Evolutionary conservation across 2,888 invertebrate genomes (phyloP).

Genomic region (Nomada ruficornis): DNA sequence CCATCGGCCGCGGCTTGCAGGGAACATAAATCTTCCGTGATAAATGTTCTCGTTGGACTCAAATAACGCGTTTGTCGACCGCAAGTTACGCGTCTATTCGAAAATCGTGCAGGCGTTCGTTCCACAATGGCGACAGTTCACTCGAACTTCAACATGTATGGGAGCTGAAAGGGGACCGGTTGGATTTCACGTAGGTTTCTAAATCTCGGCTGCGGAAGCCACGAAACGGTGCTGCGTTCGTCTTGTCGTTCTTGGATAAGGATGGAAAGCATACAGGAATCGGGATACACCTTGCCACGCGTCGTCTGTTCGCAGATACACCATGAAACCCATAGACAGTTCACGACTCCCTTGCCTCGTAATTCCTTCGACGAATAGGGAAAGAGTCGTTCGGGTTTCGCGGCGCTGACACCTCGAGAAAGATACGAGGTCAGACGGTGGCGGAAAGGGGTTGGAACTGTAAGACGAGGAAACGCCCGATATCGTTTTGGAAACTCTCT

Average conservation of each 20-base stretch:
- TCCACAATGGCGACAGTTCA: too few species aligned
- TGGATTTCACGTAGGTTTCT: constrained; percentile 32
- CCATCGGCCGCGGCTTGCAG: constrained; percentile 39
- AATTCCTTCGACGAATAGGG: constrained; percentile 42
- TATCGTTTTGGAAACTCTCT: constrained; percentile 61
- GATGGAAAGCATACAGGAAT: constrained; percentile 48
- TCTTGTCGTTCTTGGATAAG: constrained; percentile 53
- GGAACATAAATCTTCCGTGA: constrained; percentile 57
- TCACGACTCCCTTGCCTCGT: constrained; percentile 43
- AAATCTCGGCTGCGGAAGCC: constrained; percentile 45
- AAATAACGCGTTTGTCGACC: constrained; percentile 41
- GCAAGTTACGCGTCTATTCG: constrained; percentile 43
- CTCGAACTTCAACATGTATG: not conserved
- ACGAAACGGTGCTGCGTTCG: constrained; percentile 49
- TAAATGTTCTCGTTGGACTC: constrained; percentile 50
- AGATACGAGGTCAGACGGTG: constrained; percentile 22
- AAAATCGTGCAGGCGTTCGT: constrained; percentile 23
- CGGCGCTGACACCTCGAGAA: constrained; percentile 10
- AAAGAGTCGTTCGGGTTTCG: constrained; percentile 2
- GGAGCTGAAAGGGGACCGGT: not conserved
- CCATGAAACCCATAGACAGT: constrained; percentile 39
- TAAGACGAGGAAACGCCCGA: constrained; percentile 34
- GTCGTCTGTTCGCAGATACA: constrained; percentile 17
- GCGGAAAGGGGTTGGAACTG: constrained; percentile 1
- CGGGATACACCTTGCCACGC: constrained; percentile 36